Conservation (phyloP, 2,797 vertebrate species). For the Lophius americanus region DNA sequence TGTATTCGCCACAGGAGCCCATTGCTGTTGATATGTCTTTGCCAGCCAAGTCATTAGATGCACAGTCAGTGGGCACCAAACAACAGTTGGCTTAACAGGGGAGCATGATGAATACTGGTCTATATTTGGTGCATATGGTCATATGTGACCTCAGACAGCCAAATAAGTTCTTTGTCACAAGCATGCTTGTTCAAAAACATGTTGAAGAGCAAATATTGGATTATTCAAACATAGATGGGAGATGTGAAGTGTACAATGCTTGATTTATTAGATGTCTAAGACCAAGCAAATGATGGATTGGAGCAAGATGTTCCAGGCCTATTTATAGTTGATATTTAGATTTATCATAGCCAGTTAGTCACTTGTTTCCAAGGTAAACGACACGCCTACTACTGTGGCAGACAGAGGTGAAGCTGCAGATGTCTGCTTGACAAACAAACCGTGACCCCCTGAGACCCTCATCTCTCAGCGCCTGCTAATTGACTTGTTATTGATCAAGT, state of each 20-base stretch:
- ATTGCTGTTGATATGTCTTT: constrained; percentile 70
- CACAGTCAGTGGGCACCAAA: constrained; percentile 74
- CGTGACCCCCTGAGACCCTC: constrained; percentile 77
- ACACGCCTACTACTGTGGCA: constrained; percentile 47
- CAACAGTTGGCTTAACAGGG: constrained; percentile 70
- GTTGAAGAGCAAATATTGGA: constrained; percentile 5
- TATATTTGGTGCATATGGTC: constrained; percentile 54
- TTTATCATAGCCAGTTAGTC: constrained; percentile 68
- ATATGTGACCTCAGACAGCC: constrained; percentile 47
- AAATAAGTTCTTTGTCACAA: constrained; percentile 13
- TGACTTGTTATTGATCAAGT: constrained; percentile 87
- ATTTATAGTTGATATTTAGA: constrained; percentile 77
- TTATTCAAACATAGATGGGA: constrained; percentile 40
- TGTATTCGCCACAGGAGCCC: constrained; percentile 68
- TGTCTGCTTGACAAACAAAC: constrained; percentile 83
- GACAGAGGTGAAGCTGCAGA: constrained; percentile 74
- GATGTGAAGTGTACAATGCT: constrained; percentile 41
- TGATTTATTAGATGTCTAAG: constrained; percentile 60
- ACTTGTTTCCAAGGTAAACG: constrained; percentile 65
- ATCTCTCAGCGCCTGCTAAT: constrained; percentile 76
- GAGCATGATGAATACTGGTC: constrained; percentile 61
- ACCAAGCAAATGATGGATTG: constrained; percentile 73
- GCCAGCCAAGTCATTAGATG: constrained; percentile 81
- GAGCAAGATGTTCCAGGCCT: constrained; percentile 63
- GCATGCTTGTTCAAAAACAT: constrained; percentile 13